Conservation (phyloP, 2,113 vertebrate genomes). For the Lucifuga dentata region DNA sequence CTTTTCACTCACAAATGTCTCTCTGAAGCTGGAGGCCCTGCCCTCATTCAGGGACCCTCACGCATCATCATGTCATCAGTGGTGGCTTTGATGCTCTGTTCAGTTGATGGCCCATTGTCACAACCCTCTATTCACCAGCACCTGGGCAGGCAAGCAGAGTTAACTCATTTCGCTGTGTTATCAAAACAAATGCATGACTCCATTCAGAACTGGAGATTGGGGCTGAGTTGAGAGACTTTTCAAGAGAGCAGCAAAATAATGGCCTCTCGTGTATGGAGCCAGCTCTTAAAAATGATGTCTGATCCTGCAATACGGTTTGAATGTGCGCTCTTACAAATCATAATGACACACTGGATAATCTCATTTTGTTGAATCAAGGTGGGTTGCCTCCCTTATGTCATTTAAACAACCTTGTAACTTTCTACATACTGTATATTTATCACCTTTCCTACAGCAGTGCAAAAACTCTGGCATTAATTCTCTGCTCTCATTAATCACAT, state of each 20-base stretch:
- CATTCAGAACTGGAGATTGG: slow-evolving; percentile 24
- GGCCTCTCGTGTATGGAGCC: too few species aligned
- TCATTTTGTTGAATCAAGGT: background rate
- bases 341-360: background rate
- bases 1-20: slow-evolving; percentile 48
- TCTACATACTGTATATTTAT: background rate
- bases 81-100: slow-evolving; percentile 70
- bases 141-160: slow-evolving; percentile 53
- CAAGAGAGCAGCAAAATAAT: slow-evolving; percentile 23
- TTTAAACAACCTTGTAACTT: background rate
- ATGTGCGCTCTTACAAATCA: background rate
- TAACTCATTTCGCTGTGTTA: slow-evolving; percentile 46
- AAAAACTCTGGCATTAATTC: background rate
- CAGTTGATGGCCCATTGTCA: slow-evolving; percentile 66
- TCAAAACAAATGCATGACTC: slow-evolving; percentile 61
- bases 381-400: too few species aligned
- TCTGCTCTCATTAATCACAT: too few species aligned
- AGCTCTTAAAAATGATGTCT: too few species aligned
- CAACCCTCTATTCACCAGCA: slow-evolving; percentile 54
- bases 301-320: background rate
- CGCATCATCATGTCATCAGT: slow-evolving; percentile 65
- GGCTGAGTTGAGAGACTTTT: slow-evolving; percentile 22
- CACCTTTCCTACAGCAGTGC: background rate
- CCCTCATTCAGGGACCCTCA: slow-evolving; percentile 68
- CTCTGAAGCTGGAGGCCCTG: slow-evolving; percentile 66